These are phyloP conservation scores for Portunus trituberculatus DNA, from an alignment of 1,140 invertebrate species.

Conservation along the genomic window DNA sequence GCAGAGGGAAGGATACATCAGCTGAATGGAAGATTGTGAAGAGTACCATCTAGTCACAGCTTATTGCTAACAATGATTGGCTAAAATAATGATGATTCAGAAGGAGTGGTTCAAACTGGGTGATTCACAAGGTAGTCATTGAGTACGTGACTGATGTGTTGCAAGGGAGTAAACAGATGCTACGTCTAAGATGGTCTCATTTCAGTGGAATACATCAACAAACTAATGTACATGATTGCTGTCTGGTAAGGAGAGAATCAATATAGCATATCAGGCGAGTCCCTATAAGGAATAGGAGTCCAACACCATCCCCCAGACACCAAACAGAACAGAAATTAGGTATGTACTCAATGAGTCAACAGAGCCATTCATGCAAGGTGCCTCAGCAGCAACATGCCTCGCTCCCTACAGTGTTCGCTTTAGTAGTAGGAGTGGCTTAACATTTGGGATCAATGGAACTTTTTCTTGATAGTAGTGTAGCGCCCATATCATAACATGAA, in stretches of 20 bases:
- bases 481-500: too few species aligned
- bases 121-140: not conserved
- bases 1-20: not conserved
- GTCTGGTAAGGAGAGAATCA: not conserved
- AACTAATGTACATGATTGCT: not conserved
- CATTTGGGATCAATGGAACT: too few species aligned
- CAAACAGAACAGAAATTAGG: too few species aligned
- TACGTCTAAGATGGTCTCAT: not conserved
- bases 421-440: too few species aligned
- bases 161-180: not conserved
- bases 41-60: not conserved
- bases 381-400: too few species aligned
- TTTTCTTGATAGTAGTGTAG: too few species aligned
- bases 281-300: too few species aligned
- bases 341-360: too few species aligned
- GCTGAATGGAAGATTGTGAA: not conserved
- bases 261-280: too few species aligned
- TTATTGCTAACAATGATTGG: slow-evolving; percentile 1
- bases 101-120: not conserved
- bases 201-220: not conserved
- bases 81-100: slow-evolving; percentile 13
- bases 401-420: too few species aligned
- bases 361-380: too few species aligned
- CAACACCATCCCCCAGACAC: too few species aligned
- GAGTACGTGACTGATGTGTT: not conserved